A percentile compares a stretch with the other conserved stretches of the same genome.
phyloP scores from a whole-genome alignment of 2,113 vertebrate species.

The Dasyurus viverrinus region DNA sequence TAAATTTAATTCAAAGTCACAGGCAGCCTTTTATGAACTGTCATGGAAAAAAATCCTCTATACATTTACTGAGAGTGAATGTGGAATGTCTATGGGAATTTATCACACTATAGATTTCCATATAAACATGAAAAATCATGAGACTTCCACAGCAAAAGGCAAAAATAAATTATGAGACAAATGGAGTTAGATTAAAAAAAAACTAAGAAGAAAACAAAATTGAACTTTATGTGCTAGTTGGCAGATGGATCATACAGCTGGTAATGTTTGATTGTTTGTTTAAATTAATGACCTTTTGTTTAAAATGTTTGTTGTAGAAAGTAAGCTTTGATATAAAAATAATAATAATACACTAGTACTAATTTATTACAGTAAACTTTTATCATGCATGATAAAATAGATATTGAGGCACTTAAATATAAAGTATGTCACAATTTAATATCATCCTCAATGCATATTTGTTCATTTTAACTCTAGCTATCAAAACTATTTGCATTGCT shows the following conservation, averaged over 20 bases:
- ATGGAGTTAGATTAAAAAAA: neutral
- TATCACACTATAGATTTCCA: neutral
- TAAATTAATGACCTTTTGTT: neutral
- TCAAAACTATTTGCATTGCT: constrained; percentile 3
- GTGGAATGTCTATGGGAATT: fast-evolving
- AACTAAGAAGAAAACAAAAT: constrained; percentile 12
- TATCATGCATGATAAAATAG: neutral
- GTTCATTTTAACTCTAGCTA: neutral
- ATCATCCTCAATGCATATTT: neutral
- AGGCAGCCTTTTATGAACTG: neutral
- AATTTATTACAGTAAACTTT: neutral
- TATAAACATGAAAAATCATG: constrained; percentile 24
- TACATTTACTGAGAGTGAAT: neutral
- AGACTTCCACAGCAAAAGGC: neutral
- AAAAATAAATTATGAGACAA: neutral
- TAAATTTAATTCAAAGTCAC: constrained; percentile 50
- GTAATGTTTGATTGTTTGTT: too few species aligned
- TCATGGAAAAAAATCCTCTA: neutral
- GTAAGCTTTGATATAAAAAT: neutral
- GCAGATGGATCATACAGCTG: neutral
- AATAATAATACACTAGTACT: neutral
- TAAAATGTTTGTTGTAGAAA: neutral
- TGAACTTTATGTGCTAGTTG: constrained; percentile 11
- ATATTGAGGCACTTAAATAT: neutral
- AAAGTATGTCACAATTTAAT: neutral